Evolutionary conservation across 2,888 invertebrate genomes (phyloP).

Genomic region (Lepidochrysops patricia): DNA sequence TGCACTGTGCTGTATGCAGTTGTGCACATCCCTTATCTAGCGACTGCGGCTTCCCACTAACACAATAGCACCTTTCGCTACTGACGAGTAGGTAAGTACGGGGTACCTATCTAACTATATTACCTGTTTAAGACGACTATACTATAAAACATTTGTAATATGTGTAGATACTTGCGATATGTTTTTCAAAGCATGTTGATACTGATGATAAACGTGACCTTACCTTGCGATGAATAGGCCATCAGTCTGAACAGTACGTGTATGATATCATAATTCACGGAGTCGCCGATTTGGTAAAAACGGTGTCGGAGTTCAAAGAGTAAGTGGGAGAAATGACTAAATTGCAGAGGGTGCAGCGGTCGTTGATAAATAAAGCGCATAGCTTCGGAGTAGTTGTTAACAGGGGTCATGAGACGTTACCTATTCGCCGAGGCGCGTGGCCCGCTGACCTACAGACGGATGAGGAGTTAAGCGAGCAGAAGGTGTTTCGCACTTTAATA

Average conservation of each 20-base stretch:
- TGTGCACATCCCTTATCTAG: no score
- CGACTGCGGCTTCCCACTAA: no score
- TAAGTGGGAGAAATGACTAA: constrained; percentile 18
- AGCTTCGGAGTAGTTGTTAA: constrained; percentile 14
- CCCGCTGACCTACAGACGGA: constrained; percentile 16
- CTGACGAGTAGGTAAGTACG: no score
- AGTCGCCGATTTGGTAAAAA: constrained; percentile 25
- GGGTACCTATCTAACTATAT: no score
- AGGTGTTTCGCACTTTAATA: no score
- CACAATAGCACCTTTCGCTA: no score
- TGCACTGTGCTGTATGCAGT: no score
- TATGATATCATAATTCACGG: constrained; percentile 12
- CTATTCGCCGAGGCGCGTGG: constrained; percentile 11
- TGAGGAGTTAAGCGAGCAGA: not conserved
- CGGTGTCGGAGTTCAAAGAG: constrained; percentile 45
- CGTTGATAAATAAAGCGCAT: constrained; percentile 19
- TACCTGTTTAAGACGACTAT: no score
- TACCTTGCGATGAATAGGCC: not conserved
- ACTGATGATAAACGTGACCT: not conserved
- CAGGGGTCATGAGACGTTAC: constrained; percentile 16
- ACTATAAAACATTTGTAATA: no score
- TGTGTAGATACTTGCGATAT: no score
- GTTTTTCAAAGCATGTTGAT: no score
- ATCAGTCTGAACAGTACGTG: constrained; percentile 5
- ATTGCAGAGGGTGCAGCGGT: constrained; percentile 18